Evolutionary conservation across 1,140 invertebrate species (phyloP), one percentile per base, ranked within the genome.

Genomic region (Solenopsis fugax): DNA sequence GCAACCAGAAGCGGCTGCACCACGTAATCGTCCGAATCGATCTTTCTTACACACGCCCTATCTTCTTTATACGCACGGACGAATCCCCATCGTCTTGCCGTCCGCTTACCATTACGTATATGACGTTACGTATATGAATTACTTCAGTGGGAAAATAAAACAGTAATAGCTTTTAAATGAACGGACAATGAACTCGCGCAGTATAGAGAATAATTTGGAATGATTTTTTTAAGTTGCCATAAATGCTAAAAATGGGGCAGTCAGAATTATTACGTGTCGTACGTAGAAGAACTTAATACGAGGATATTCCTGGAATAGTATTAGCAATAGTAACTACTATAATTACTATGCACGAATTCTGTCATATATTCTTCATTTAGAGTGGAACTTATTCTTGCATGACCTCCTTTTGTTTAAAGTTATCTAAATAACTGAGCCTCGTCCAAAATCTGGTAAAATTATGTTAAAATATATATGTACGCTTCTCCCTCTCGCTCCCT

Each of bases 351-450:
- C 29, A 13, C 50, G 4, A 12, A 41, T 6, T 41, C 41, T 41
- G 18, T 60, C 9, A 12, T 13, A 29, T 4, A 24, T 72, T 34
- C 37, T 34, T 34, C 54, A 60, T 75, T 73, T 84, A 50, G 67
- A 73, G 73, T 50, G 9, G 12, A 18, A 73, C 45, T 41, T 84
- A 84, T 75, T 84, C 41, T 75, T 21, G 54, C 56, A 4, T 60
- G 54, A 73, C 80, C 69, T 60, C 24, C 41, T 84, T 72, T 84
- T 41, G 5, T 73, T 73, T 73, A 84, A 84, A 84, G 56, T 71
- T 50, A 58, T 71, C 65, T 41, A 81, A 81, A 71, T 81, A 81
- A 71, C 12, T 60, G 9, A 16, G 2, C 5, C 16, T 77, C 12
- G 6, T 21, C 10, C 18, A 9, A 82, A 82, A 50, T 60, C 18